phyloP scores from a whole-genome alignment of 2,888 invertebrate species.

The Iselma pallidipennis region DNA sequence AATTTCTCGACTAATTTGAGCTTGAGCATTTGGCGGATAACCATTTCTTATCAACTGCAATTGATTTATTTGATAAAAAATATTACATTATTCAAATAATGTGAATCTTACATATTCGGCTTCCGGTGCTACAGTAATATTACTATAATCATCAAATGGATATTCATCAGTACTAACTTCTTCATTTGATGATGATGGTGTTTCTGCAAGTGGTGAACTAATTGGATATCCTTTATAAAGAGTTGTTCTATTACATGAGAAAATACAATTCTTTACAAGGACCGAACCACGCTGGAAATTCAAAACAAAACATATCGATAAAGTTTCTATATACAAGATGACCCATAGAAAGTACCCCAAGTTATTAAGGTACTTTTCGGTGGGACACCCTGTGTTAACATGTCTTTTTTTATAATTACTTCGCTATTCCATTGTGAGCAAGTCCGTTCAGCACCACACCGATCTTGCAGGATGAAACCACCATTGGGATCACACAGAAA shows the following conservation, averaged over 20 bases:
- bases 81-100: neutral
- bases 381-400: too few species aligned
- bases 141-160: neutral
- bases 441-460: constrained; percentile 67
- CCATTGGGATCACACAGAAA: constrained; percentile 74
- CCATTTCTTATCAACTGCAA: constrained; percentile 1
- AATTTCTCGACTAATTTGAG: constrained; percentile 7
- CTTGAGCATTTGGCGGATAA: neutral
- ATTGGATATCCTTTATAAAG: constrained; percentile 30
- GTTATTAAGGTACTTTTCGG: too few species aligned
- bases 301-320: neutral
- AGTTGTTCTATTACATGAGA: constrained; percentile 61
- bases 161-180: neutral
- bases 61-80: neutral
- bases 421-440: constrained; percentile 67
- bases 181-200: constrained; percentile 5
- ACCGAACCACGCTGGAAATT: constrained; percentile 64
- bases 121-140: constrained; percentile 3
- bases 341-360: neutral
- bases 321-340: neutral
- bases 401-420: constrained; percentile 21
- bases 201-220: constrained; percentile 18
- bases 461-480: constrained; percentile 73
- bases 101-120: neutral
- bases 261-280: constrained; percentile 70